Evolutionary conservation across 2,113 vertebrate species (phyloP).

Genomic region (Lepidothrix coronata): DNA sequence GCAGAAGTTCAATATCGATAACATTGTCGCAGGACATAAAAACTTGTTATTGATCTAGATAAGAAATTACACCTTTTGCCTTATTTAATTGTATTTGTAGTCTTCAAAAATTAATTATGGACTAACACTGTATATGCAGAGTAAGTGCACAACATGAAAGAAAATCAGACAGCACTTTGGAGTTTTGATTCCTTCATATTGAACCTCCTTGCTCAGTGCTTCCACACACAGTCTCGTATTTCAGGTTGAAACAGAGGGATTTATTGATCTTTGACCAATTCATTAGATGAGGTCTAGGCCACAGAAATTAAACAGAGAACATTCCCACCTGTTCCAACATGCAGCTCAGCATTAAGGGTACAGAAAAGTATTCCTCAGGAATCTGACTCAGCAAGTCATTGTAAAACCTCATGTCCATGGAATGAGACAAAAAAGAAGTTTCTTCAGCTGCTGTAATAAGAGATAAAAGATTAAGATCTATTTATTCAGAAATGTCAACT

Average conservation of each 20-base stretch:
- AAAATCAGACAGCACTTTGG: neutral
- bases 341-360: constrained; percentile 85
- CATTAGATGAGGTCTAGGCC: neutral
- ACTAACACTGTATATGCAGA: neutral
- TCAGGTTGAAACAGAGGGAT: neutral
- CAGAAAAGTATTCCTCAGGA: constrained; percentile 82
- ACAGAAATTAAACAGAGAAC: neutral
- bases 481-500: neutral
- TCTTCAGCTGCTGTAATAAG: neutral
- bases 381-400: constrained; percentile 78
- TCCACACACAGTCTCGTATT: neutral
- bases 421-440: neutral
- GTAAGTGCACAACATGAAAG: neutral
- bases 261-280: neutral
- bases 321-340: constrained; percentile 88
- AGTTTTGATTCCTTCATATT: neutral
- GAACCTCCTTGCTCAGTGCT: neutral
- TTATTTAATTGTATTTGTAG: neutral
- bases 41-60: neutral
- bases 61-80: neutral
- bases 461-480: neutral
- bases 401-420: constrained; percentile 86
- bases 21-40: neutral
- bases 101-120: neutral
- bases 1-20: neutral